phyloP scores from a whole-genome alignment of 2,888 invertebrate species.

The Volucella inflata region DNA sequence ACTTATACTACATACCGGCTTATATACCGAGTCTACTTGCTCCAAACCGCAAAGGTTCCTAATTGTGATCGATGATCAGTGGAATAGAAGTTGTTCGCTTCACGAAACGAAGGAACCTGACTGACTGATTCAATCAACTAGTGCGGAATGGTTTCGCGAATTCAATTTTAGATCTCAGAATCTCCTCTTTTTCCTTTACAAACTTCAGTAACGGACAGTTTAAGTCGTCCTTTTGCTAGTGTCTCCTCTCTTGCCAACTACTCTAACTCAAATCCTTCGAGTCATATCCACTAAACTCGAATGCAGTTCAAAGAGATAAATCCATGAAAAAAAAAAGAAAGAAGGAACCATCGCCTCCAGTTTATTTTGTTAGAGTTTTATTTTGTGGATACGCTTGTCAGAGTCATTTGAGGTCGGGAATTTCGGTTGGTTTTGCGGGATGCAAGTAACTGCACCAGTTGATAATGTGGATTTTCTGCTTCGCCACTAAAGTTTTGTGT shows the following conservation, averaged over 20 bases:
- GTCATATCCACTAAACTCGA: conserved; percentile 1
- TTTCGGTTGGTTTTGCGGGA: conserved; percentile 22
- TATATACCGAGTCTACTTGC: no score
- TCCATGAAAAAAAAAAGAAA: conserved; percentile 10
- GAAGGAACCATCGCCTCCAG: conserved; percentile 32
- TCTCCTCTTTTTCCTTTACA: no score
- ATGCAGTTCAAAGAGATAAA: conserved; percentile 64
- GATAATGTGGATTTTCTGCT: conserved; percentile 57
- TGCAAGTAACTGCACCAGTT: conserved; percentile 35
- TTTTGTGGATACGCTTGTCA: conserved; percentile 71
- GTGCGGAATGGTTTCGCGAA: no score
- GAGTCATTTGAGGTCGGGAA: conserved; percentile 28
- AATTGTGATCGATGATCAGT: no score
- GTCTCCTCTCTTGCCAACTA: conserved; percentile 24
- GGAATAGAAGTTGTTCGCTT: no score
- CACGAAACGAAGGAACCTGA: no score
- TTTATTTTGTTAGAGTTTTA: conserved; percentile 61
- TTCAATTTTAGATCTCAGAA: no score
- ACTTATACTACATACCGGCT: no score
- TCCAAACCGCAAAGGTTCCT: no score
- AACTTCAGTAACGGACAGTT: no score
- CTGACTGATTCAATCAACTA: no score
- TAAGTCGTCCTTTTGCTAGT: not conserved
- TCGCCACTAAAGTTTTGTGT: conserved; percentile 40
- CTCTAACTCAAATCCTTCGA: conserved; percentile 12